phyloP scores from a whole-genome alignment of 2,888 invertebrate genomes.

The Cheilosia urbana region DNA sequence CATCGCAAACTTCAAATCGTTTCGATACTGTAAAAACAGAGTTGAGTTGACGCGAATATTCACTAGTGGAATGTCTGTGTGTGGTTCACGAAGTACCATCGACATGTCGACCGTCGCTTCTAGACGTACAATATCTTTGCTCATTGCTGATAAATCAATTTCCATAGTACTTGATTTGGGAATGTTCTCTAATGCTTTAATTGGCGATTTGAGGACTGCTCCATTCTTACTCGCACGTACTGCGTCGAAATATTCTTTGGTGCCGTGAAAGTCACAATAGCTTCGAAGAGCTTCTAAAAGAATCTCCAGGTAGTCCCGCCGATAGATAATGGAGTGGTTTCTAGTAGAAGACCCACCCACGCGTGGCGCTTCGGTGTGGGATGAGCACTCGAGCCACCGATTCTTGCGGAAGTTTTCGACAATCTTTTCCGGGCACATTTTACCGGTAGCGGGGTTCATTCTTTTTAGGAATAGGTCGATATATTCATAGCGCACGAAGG shows the following conservation, averaged over 20 bases:
- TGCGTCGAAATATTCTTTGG: constrained; percentile 77
- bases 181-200: constrained; percentile 70
- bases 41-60: constrained; percentile 77
- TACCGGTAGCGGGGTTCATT: constrained; percentile 58
- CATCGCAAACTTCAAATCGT: constrained; percentile 78
- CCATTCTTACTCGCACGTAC: background rate
- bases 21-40: constrained; percentile 77
- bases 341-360: constrained; percentile 44
- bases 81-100: constrained; percentile 77
- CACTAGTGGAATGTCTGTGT: constrained; percentile 78
- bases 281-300: constrained; percentile 79
- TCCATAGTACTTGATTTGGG: constrained; percentile 43
- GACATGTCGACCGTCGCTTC: constrained; percentile 76
- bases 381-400: constrained; percentile 80
- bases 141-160: constrained; percentile 76
- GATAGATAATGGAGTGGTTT: constrained; percentile 62
- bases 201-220: background rate
- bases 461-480: constrained; percentile 79
- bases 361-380: constrained; percentile 70
- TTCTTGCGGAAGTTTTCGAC: constrained; percentile 79
- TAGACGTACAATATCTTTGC: constrained; percentile 74
- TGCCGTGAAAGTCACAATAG: constrained; percentile 80
- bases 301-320: constrained; percentile 80
- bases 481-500: constrained; percentile 80
- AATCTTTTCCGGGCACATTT: constrained; percentile 80